Conservation (phyloP, 64 coral and sea anemone genomes). For the Catalaphyllia jardinei region DNA sequence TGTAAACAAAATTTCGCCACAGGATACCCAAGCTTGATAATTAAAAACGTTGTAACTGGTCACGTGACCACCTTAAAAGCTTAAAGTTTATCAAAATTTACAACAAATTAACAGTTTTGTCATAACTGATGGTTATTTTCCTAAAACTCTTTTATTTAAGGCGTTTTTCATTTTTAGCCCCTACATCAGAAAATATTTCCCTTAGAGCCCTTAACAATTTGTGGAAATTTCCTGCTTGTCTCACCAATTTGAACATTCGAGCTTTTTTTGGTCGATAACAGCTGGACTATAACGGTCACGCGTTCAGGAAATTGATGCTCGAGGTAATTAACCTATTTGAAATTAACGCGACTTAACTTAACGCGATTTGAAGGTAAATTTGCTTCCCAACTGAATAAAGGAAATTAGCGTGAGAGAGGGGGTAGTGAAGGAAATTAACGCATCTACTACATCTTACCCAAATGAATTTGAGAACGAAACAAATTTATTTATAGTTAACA, state of each 20-base stretch:
- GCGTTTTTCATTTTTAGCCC: constrained; percentile 47
- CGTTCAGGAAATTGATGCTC: no score
- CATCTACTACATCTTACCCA: no score
- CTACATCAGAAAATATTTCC: constrained; percentile 64
- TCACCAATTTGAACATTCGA: constrained; percentile 52
- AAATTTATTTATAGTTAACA: no score
- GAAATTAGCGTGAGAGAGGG: no score
- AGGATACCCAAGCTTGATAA: not conserved
- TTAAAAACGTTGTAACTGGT: no score
- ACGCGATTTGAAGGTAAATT: no score
- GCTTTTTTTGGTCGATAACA: constrained; percentile 58
- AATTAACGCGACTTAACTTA: no score
- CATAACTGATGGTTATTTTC: constrained; percentile 50
- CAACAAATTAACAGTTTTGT: constrained; percentile 34
- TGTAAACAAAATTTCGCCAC: constrained; percentile 7
- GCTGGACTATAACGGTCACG: no score
- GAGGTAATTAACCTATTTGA: no score
- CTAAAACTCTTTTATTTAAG: constrained; percentile 24
- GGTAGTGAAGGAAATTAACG: no score
- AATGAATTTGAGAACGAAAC: no score
- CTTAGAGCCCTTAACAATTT: constrained; percentile 26
- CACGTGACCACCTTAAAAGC: not conserved
- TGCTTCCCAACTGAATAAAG: no score
- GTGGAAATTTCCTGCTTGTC: constrained; percentile 62
- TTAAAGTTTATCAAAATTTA: not conserved